Base-by-base conservation (phyloP, 2,797 vertebrate species). In the Anguilla obscura region DNA sequence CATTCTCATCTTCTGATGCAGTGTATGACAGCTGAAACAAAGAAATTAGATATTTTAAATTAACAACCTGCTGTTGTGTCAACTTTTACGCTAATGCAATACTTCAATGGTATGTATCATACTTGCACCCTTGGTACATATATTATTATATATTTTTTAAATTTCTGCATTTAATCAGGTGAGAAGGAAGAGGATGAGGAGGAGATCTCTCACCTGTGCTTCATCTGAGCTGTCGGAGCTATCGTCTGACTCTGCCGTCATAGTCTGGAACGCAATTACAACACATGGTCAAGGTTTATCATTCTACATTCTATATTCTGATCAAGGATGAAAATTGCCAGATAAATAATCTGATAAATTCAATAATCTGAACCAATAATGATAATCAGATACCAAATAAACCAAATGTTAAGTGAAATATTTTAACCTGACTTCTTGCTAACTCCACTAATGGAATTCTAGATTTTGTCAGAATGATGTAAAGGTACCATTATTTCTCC, bases 221-320 rank as follows among this genome's bases (percentile, higher is more conserved):
- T 95, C 94, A 14, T 95, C 94, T 79, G 94, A 94, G 74, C 88
- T 90, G 12, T 94, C 93, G 14, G 90, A 14, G 88, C 93, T 96
- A 88, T 96, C 95, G 1, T 96, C 94, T 10, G 95, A 96, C 1
- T 91, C 88, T 18, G 91, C 90, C 45, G 88, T 87, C 14, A 90
- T 18, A 0, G 85, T 88, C 95, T 96, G 90, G 79, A 91, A 91
- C 16, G 84, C 82, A 87, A 88, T 18, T 54, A 50, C 33, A 90
- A 89, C 36, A 83, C 66, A 3, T 52, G 89, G 14, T 88, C 50
- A 89, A 16, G 6, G 76, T 4, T 21, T 14, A 86, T 79, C 84
- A 45, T 79, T 45, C 9, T 6, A 45, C 33, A 16, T 45, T 40
- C 16, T 79, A 79, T 40, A 79, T 16, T 7, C 10, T 18, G 14